phyloP scores from a whole-genome alignment of 92 coral and sea anemone species.

The Galaxea fascicularis region DNA sequence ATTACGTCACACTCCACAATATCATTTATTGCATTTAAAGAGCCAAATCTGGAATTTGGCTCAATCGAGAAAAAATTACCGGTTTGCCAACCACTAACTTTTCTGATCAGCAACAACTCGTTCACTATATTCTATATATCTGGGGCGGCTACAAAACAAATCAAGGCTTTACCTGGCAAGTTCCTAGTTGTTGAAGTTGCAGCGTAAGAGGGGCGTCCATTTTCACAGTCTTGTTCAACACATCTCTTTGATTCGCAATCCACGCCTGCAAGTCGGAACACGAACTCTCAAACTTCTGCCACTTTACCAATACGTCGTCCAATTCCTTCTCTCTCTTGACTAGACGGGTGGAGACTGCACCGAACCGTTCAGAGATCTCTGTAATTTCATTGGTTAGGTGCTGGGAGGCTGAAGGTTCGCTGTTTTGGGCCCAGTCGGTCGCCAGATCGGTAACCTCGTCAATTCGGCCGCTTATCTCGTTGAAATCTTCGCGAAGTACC shows the following conservation, averaged over 20 bases:
- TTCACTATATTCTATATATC: not conserved
- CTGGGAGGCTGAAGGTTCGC: constrained; percentile 78
- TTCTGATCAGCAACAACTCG: not conserved
- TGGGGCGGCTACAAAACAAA: not conserved
- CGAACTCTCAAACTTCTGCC: constrained; percentile 89
- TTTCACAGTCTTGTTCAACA: constrained; percentile 68
- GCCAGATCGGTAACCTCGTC: constrained; percentile 84
- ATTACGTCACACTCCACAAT: too few relatives aligned
- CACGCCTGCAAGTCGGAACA: constrained; percentile 84
- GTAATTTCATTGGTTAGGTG: constrained; percentile 77
- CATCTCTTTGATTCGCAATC: constrained; percentile 80
- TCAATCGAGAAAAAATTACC: too few relatives aligned
- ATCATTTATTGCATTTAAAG: too few relatives aligned
- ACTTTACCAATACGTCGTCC: constrained; percentile 53
- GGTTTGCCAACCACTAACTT: too few relatives aligned
- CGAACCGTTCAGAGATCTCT: constrained; percentile 75
- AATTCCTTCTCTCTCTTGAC: constrained; percentile 71
- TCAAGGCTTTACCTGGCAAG: constrained; percentile 73
- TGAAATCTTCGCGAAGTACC: constrained; percentile 70
- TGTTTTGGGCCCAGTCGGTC: constrained; percentile 79
- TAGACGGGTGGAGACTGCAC: constrained; percentile 63
- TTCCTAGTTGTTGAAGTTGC: constrained; percentile 85
- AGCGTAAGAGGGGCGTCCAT: constrained; percentile 71
- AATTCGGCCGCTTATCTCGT: constrained; percentile 75
- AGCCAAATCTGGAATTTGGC: too few relatives aligned